Conservation (phyloP, 2,888 invertebrate species). For the Linnaemya tessellans region DNA sequence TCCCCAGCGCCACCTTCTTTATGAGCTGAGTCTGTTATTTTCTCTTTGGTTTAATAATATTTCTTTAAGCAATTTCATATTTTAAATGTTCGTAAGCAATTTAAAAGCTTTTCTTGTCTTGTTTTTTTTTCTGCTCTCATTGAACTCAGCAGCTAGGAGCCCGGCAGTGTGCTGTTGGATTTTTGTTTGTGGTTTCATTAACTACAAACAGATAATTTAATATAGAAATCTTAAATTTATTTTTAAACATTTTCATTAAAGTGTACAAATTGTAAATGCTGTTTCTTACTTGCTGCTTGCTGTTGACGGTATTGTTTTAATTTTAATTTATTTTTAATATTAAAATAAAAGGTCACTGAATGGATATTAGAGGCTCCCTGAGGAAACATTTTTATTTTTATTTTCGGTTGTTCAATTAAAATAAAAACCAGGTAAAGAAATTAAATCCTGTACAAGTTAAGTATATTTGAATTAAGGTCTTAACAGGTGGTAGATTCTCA, state of each 20-base stretch:
- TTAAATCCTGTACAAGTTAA: slow-evolving; percentile 13
- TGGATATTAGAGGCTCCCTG: slow-evolving; percentile 15
- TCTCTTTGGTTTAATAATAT: not conserved
- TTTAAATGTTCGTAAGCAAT: slow-evolving; percentile 30
- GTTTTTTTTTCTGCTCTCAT: not conserved
- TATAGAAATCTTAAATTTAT: slow-evolving; percentile 40
- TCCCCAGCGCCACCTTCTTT: not conserved
- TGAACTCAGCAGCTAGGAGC: not conserved
- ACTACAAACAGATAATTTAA: slow-evolving; percentile 34
- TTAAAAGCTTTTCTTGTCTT: slow-evolving; percentile 7
- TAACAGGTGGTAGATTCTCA: slow-evolving; percentile 35
- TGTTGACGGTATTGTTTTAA: not conserved
- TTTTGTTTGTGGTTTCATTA: not conserved
- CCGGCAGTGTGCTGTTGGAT: not conserved
- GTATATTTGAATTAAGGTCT: slow-evolving; percentile 26
- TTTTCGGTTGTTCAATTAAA: slow-evolving; percentile 1
- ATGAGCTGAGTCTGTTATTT: not conserved
- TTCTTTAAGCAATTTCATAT: slow-evolving; percentile 29
- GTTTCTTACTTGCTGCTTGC: not conserved
- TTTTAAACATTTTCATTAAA: not conserved
- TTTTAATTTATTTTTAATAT: slow-evolving; percentile 26
- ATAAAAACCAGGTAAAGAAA: slow-evolving; percentile 22
- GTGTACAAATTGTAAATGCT: not conserved
- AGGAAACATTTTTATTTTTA: slow-evolving; percentile 10
- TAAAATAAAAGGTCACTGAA: slow-evolving; percentile 18